A percentile compares a stretch with the other conserved stretches of the same genome.
Evolutionary conservation across 2,888 invertebrate species (phyloP).

Genomic region (Hypolimnas misippus): DNA sequence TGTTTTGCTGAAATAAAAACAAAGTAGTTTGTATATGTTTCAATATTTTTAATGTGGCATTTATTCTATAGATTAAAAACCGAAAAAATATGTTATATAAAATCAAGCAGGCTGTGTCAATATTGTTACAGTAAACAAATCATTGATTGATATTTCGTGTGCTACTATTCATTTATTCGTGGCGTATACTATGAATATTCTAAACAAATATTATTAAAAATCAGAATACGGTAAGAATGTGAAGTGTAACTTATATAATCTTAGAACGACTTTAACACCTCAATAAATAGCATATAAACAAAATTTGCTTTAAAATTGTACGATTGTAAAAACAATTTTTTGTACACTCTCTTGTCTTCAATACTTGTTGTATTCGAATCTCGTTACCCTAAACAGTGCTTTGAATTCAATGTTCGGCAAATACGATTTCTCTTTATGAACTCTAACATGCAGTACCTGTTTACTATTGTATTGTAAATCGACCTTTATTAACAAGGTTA

Average conservation of each 20-base stretch:
- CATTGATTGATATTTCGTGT: background rate
- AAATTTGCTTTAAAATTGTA: background rate
- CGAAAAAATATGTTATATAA: no score
- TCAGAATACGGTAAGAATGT: background rate
- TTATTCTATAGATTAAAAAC: no score
- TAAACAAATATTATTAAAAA: background rate
- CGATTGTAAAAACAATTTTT: background rate
- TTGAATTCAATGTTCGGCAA: constrained; percentile 27
- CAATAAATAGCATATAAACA: no score
- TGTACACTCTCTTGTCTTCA: background rate
- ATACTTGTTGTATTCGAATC: constrained; percentile 1
- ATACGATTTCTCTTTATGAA: constrained; percentile 26
- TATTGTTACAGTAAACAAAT: background rate
- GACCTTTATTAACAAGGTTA: background rate
- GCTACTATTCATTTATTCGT: background rate
- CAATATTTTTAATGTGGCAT: no score
- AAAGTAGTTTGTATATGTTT: no score
- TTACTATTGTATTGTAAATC: background rate
- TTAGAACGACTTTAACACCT: no score
- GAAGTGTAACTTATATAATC: no score
- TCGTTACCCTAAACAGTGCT: constrained; percentile 16
- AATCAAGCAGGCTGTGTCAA: background rate
- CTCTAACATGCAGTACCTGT: background rate
- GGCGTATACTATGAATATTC: background rate
- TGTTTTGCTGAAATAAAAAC: no score